Conservation (phyloP, 2,888 invertebrate species). For the Cantharis nigra region DNA sequence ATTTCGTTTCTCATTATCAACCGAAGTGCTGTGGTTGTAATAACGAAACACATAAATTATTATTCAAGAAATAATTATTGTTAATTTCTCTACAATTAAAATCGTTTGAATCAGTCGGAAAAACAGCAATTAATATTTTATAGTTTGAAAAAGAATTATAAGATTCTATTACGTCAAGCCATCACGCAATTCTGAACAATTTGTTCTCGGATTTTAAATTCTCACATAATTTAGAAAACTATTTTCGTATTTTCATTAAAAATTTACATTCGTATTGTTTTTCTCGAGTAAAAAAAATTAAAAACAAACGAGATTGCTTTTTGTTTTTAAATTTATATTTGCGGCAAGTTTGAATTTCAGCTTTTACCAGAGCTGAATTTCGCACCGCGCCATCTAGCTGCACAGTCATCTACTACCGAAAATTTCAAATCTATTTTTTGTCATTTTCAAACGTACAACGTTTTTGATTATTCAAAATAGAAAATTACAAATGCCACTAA, state of each 20-base stretch:
- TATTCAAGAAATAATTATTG: background rate
- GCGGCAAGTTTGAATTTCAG: background rate
- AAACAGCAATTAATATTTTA: background rate
- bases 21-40: background rate
- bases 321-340: background rate
- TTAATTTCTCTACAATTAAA: background rate
- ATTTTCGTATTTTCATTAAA: background rate
- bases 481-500: too few species aligned
- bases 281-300: background rate
- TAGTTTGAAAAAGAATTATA: background rate
- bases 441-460: too few species aligned
- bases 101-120: background rate
- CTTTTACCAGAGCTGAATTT: background rate
- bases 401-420: background rate
- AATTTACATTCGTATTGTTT: background rate
- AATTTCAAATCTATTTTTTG: background rate
- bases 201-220: background rate
- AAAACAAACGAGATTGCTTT: background rate
- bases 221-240: background rate
- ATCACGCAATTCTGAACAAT: background rate
- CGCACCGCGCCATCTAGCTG: background rate
- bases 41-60: background rate
- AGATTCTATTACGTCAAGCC: background rate
- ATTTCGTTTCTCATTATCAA: background rate
- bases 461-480: too few species aligned